phyloP scores from a whole-genome alignment of 2,113 vertebrate species.

The Cygnus atratus region DNA sequence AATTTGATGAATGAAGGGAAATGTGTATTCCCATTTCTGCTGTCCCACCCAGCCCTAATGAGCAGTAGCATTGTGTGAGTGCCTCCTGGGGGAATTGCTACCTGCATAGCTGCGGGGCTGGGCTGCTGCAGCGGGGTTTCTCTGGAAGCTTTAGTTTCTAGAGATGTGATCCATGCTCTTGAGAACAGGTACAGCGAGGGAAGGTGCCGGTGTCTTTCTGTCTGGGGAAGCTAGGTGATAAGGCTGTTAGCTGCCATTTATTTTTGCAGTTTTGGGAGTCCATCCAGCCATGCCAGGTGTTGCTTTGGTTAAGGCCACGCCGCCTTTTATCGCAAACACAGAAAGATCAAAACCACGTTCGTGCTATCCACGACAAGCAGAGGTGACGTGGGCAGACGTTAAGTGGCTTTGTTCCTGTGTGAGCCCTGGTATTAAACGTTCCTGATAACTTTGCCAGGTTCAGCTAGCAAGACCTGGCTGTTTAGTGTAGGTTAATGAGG shows the following conservation, averaged over 20 bases:
- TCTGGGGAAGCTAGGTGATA: neutral
- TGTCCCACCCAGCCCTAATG: conserved; percentile 57
- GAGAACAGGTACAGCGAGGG: neutral
- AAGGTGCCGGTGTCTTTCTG: neutral
- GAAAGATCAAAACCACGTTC: neutral
- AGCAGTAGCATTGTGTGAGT: conserved; percentile 46
- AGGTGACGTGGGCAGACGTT: neutral
- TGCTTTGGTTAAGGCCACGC: neutral
- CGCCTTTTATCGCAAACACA: neutral
- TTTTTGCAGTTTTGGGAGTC: neutral
- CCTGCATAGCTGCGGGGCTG: conserved; percentile 15
- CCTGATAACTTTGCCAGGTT: neutral
- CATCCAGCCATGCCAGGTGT: neutral
- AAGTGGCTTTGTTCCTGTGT: conserved; percentile 3
- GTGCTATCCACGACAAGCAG: neutral
- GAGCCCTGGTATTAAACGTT: neutral
- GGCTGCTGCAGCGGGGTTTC: neutral
- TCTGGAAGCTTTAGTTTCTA: conserved; percentile 6
- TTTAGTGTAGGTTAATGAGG: neutral
- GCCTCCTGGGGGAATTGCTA: conserved; percentile 38
- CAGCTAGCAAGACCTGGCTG: neutral
- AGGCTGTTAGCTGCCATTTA: neutral
- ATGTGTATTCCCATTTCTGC: conserved; percentile 53
- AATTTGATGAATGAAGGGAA: conserved; percentile 60
- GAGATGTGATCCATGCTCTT: neutral